These are phyloP conservation scores for Antrozous pallidus DNA, from an alignment of 2,797 vertebrate genomes.

Conservation along the genomic window DNA sequence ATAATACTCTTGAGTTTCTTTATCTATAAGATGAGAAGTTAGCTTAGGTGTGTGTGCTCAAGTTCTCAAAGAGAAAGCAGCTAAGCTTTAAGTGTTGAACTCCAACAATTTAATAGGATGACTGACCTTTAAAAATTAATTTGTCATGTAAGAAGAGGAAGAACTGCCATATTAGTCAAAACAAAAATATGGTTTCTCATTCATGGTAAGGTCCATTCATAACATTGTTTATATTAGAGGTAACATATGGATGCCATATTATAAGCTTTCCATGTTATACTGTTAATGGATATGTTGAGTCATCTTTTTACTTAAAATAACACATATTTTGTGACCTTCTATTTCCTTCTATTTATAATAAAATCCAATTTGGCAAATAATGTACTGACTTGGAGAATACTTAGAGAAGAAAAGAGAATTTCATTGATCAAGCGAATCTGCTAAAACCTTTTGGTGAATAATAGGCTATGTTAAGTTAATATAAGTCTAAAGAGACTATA, in stretches of 20 bases:
- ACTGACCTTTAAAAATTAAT: slow-evolving; percentile 9
- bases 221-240: background rate
- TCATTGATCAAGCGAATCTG: background rate
- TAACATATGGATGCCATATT: background rate
- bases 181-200: background rate
- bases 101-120: background rate
- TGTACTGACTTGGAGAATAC: background rate
- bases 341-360: slow-evolving; percentile 9
- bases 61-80: background rate
- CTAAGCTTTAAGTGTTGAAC: background rate
- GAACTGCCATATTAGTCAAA: background rate
- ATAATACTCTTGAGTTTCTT: background rate
- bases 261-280: background rate
- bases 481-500: slow-evolving; percentile 18
- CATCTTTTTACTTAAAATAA: slow-evolving; percentile 37
- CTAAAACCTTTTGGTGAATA: slow-evolving; percentile 9
- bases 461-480: slow-evolving; percentile 6
- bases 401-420: slow-evolving; percentile 34
- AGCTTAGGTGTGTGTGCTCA: background rate
- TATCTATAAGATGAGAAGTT: background rate
- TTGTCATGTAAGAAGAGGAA: background rate
- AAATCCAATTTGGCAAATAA: background rate
- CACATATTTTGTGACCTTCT: background rate
- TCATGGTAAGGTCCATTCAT: background rate
- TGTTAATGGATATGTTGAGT: background rate